Conservation (phyloP, 1,140 invertebrate species). For the Diorhabda carinulata region DNA sequence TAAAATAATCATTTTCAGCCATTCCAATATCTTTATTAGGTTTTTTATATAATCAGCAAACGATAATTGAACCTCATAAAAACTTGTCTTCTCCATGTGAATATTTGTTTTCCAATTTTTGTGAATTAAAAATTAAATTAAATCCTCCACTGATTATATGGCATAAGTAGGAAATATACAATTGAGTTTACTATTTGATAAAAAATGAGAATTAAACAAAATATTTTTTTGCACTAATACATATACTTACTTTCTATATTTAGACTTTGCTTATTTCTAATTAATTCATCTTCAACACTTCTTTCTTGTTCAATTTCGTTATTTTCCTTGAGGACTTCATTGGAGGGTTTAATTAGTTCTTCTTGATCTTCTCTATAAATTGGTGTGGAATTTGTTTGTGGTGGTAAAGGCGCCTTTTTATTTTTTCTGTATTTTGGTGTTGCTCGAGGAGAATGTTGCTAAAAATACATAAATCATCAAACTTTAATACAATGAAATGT, state of each 20-base stretch:
- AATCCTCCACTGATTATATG: no score
- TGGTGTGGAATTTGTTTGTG: conserved; percentile 40
- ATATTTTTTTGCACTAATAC: not conserved
- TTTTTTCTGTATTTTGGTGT: conserved; percentile 49
- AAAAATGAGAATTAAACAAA: no score
- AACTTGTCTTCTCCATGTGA: no score
- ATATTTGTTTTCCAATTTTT: no score
- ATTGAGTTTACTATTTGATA: no score
- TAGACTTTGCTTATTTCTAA: conserved; percentile 55
- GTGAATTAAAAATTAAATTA: no score
- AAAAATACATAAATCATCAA: conserved; percentile 22
- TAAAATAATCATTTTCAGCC: no score
- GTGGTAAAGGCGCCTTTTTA: conserved; percentile 57
- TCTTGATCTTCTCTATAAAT: not conserved
- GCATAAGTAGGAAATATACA: no score
- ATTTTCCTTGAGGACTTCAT: not conserved
- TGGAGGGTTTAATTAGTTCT: not conserved
- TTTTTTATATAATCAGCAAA: no score
- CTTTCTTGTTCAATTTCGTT: conserved; percentile 50
- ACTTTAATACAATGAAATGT: no score
- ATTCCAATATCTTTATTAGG: no score
- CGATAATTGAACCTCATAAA: no score
- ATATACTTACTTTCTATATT: conserved; percentile 26
- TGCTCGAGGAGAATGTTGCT: conserved; percentile 46
- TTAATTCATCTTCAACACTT: conserved; percentile 56